phyloP scores from a whole-genome alignment of 2,113 vertebrate genomes.

The Caretta caretta region DNA sequence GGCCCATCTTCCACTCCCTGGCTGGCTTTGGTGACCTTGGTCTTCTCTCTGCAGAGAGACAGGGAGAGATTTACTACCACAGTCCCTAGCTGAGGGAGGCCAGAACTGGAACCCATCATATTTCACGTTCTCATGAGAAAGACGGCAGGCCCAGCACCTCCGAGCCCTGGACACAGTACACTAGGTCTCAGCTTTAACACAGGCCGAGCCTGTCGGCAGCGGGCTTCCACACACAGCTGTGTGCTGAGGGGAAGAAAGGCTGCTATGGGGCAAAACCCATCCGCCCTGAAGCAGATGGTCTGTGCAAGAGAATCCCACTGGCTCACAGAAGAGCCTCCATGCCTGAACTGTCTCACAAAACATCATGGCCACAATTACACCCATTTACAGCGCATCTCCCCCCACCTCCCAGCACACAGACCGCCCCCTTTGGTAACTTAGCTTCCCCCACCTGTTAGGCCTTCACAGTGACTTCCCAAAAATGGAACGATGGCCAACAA shows the following conservation, averaged over 20 bases:
- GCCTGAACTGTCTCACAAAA: too few relatives aligned
- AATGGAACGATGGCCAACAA: not conserved
- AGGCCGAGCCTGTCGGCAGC: not conserved
- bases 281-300: not conserved
- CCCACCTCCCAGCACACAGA: not conserved
- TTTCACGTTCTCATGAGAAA: too few relatives aligned
- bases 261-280: not conserved
- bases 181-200: not conserved
- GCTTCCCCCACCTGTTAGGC: not conserved
- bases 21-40: constrained; percentile 83
- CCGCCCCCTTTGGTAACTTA: not conserved
- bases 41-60: constrained; percentile 86
- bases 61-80: rapidly evolving
- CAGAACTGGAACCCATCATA: rapidly evolving
- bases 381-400: not conserved
- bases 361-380: not conserved
- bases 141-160: too few relatives aligned
- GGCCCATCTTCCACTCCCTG: constrained; percentile 84
- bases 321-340: not conserved
- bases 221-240: not conserved
- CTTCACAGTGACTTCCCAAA: not conserved
- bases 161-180: too few relatives aligned
- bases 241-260: not conserved
- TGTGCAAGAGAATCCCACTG: not conserved
- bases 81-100: not conserved